Conservation (phyloP, 2,113 vertebrate genomes). For the Rhizomys pruinosus region DNA sequence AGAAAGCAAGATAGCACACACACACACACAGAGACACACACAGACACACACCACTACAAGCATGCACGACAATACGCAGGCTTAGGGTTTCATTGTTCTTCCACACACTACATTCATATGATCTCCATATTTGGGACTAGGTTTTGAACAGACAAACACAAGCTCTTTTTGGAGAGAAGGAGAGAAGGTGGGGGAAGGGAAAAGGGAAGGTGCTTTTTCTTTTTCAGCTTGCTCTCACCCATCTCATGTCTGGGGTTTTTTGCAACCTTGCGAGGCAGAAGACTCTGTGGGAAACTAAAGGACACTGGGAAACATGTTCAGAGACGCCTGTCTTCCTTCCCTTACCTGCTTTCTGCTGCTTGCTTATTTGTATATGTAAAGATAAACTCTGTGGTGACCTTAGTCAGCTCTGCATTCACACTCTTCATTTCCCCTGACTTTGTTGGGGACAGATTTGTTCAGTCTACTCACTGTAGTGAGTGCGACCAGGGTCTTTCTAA, state of each 20-base stretch:
- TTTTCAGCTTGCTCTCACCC: slow-evolving; percentile 8
- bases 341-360: slow-evolving; percentile 60
- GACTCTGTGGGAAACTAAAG: slow-evolving; percentile 31
- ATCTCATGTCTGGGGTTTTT: slow-evolving; percentile 13
- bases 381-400: slow-evolving; percentile 40
- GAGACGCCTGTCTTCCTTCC: no score
- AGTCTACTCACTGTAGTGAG: not conserved
- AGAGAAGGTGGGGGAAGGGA: slow-evolving; percentile 64
- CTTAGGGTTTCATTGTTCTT: slow-evolving; percentile 88
- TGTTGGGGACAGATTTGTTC: slow-evolving; percentile 43
- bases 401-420: slow-evolving; percentile 12
- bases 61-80: slow-evolving; percentile 80
- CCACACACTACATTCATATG: slow-evolving; percentile 71
- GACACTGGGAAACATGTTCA: slow-evolving; percentile 54
- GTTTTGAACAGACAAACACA: slow-evolving; percentile 64
- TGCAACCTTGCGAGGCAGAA: slow-evolving; percentile 37
- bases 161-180: slow-evolving; percentile 47
- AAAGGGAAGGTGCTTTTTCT: slow-evolving; percentile 38
- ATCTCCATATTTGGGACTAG: slow-evolving; percentile 82
- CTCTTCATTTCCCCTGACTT: not conserved
- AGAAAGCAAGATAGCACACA: slow-evolving; percentile 63
- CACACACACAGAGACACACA: slow-evolving; percentile 10
- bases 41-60: slow-evolving; percentile 76
- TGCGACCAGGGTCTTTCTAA: not conserved
- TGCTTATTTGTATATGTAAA: slow-evolving; percentile 22